Evolutionary conservation across 2,113 vertebrate species (phyloP).

Genomic region (Melanerpes formicivorus): DNA sequence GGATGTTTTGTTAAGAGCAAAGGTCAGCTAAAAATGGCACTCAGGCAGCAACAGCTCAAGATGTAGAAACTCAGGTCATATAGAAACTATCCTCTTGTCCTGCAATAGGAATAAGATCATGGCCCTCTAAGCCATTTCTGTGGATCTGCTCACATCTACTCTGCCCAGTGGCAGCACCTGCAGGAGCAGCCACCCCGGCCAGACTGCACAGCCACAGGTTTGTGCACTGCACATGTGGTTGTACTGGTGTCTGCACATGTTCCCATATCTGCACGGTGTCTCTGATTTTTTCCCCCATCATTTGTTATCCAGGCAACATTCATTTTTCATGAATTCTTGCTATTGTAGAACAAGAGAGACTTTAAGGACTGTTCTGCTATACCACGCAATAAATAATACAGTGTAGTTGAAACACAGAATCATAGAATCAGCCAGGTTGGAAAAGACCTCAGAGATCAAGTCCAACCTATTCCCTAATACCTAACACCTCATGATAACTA

Average conservation of each 20-base stretch:
- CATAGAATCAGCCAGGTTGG: no score
- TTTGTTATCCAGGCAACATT: accelerated
- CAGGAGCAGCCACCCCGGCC: background rate
- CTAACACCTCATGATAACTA: no score
- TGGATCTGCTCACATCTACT: background rate
- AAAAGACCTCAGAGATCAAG: no score
- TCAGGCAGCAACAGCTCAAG: background rate
- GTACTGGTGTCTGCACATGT: background rate
- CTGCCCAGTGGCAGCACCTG: background rate
- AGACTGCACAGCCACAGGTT: background rate
- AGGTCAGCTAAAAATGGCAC: background rate
- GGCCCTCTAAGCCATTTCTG: background rate
- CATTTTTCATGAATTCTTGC: background rate
- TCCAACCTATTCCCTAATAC: no score
- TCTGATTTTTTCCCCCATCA: background rate
- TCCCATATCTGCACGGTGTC: background rate
- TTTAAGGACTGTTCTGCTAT: background rate
- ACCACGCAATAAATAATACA: background rate
- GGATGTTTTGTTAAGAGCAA: background rate
- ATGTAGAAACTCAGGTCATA: background rate
- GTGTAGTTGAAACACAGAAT: background rate
- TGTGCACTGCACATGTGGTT: accelerated
- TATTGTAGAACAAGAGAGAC: background rate
- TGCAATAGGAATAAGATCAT: accelerated
- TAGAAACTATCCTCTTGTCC: background rate